Percentiles rank a stretch among this genome's conserved stretches.
phyloP scores from a whole-genome alignment of 1,140 invertebrate species.

The Triops longicaudatus region DNA sequence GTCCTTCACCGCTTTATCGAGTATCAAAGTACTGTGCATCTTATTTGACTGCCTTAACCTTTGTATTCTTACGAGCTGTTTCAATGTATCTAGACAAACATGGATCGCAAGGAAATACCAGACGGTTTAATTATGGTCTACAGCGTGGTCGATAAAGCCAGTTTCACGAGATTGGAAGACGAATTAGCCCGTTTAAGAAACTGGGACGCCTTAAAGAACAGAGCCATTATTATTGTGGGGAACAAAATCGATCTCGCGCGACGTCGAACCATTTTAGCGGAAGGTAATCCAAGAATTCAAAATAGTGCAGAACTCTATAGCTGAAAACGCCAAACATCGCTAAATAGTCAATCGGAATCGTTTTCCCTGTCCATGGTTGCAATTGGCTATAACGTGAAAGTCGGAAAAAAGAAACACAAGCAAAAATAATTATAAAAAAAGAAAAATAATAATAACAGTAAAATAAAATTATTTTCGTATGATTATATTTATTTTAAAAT shows the following conservation, averaged over 20 bases:
- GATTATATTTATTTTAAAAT: too few species aligned
- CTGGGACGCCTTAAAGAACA: constrained; percentile 58
- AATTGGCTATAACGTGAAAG: too few species aligned
- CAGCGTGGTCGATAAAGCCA: constrained; percentile 81
- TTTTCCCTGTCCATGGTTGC: too few species aligned
- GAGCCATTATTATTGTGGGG: constrained; percentile 77
- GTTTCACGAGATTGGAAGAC: constrained; percentile 70
- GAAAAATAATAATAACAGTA: too few species aligned
- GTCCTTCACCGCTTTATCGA: constrained; percentile 58
- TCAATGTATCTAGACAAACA: constrained; percentile 53
- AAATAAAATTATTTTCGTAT: too few species aligned
- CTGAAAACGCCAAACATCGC: too few species aligned
- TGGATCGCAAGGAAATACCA: constrained; percentile 57
- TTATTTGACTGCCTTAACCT: constrained; percentile 9
- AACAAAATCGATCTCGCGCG: constrained; percentile 94
- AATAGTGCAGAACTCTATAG: not conserved
- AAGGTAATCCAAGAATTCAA: constrained; percentile 54
- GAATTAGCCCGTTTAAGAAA: constrained; percentile 64
- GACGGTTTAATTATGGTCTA: constrained; percentile 85
- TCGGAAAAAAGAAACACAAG: too few species aligned
- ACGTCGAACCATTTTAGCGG: constrained; percentile 73
- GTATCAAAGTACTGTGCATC: constrained; percentile 44
- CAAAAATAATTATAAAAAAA: too few species aligned
- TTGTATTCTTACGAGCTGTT: not conserved
- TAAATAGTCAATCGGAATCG: too few species aligned